Conservation (phyloP, 2,797 vertebrate genomes). For the Potorous gilbertii region DNA sequence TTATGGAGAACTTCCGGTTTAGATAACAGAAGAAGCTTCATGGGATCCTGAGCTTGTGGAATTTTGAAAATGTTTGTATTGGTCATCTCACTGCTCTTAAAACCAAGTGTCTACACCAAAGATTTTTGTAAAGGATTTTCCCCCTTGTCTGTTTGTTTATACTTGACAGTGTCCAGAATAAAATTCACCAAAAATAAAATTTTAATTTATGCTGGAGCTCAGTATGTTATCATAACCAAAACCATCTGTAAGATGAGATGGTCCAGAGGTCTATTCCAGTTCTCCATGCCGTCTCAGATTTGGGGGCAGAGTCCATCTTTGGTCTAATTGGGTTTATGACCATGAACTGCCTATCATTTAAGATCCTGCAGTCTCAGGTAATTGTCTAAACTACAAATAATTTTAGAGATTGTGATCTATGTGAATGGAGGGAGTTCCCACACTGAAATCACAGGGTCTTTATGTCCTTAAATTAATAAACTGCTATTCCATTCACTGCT, state of each 20-base stretch:
- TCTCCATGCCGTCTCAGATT: not conserved
- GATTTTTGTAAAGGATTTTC: conserved; percentile 19
- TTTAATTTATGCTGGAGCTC: conserved; percentile 26
- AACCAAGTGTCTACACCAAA: not conserved
- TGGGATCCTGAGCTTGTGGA: not conserved
- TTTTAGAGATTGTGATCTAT: not conserved
- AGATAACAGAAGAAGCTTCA: not conserved
- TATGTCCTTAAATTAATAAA: not conserved
- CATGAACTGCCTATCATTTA: not conserved
- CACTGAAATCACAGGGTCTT: not conserved
- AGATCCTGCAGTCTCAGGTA: not conserved
- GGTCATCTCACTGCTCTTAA: not conserved
- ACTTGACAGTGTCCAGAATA: conserved; percentile 33
- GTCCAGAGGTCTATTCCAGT: not conserved
- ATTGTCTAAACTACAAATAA: not conserved
- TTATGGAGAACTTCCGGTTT: conserved; percentile 21
- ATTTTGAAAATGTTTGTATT: not conserved
- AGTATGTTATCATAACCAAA: conserved; percentile 34
- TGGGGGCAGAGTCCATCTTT: not conserved
- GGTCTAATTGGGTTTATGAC: not conserved
- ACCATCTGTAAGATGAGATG: not conserved
- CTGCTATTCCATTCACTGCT: not conserved
- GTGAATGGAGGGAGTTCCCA: not conserved
- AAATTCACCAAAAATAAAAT: conserved; percentile 42
- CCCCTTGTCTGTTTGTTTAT: conserved; percentile 20